Evolutionary conservation across 2,797 vertebrate species (phyloP), one percentile per base, ranked within the genome.

Genomic region (Anguilla megastoma): DNA sequence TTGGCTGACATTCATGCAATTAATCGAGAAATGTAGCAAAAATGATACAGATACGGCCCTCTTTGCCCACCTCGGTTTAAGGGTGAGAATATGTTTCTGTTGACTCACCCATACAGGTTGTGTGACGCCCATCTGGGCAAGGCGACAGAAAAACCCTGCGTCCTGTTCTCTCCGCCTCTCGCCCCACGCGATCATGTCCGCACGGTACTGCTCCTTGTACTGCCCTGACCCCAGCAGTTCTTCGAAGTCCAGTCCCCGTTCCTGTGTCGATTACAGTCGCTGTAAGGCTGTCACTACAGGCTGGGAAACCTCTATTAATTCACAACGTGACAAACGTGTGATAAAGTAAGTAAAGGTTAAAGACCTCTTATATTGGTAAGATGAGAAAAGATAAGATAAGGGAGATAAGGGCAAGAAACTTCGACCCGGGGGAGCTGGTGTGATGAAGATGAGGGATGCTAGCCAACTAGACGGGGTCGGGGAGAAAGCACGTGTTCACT

Each of bases 181-280:
- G 0, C 98, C 98, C 98, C 98, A 99, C 7, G 24, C 90, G 91
- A 99, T 99, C 98, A 99, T 99, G 85, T 97, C 95, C 0, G 93
- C 94, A 2, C 98, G 95, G 84, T 95, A 95, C 2, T 0, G 12
- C 91, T 99, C 98, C 90, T 99, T 99, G 91, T 99, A 99, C 21
- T 89, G 86, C 0, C 96, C 97, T n/a, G 97, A 89, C 0, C 97
- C 97, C 93, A 99, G 91, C 16, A 99, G 96, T 50, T 94, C 93
- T 87, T 95, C 89, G 76, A 96, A 96, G 85, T 98, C 95, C 91
- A 99, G 93, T 33, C 94, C 86, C 0, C 97, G 97, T 9, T 98
- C 98, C 98, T 99, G 90, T 30, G 24, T 85, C 24, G 45, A 54
- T 45, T 45, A 45, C 41, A 45, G 41, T 41, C 30, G 7, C 12